Evolutionary conservation across 1,140 invertebrate species (phyloP), one percentile per base, ranked within the genome.

Genomic region (Leucophenga varia): DNA sequence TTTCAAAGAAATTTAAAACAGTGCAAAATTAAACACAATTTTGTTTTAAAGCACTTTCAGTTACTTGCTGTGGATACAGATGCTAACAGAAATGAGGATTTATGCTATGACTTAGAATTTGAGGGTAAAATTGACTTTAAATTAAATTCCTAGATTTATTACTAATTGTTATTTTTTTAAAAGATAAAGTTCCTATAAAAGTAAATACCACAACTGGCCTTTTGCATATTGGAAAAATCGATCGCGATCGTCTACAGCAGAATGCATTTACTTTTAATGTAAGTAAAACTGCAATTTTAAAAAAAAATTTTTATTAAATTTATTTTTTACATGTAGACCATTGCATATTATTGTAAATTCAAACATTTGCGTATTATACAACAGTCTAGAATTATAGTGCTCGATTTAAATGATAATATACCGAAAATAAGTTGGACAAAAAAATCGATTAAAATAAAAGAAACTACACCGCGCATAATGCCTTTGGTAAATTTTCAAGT

Each of bases 361-460:
- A 49, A 53, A 20, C 54, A 56, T 0, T 79, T 74, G 31, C 56
- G 47, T 6, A 77, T 75, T 0, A 54, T 53, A 3, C 52, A 65
- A 10, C 59, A 57, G 3, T 75, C 81, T 0, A 72, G 77, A 1
- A 76, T 82, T 22, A 80, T 80, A 16, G 72, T 83, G 14, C 74
- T 79, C 22, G 81, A 82, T 51, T 58, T 81, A 2, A 82, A 82
- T 47, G 79, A 83, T 53, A 75, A 82, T 55, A 50, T 31, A n/a
- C 81, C 81, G 0, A 52, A 61, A 53, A 74, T 79, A 1, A 41
- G 69, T 5, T 54, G 71, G 0, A 32, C 67, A 3, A 58, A 57
- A 8, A 76, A 78, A 40, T 14, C 22, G 0, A 69, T 79, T 13
- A 39, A 54, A 2, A 78, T 80, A 6, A 43, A 64, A 21, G 79